Conservation (phyloP, 2,797 vertebrate species). For the Lateolabrax maculatus region DNA sequence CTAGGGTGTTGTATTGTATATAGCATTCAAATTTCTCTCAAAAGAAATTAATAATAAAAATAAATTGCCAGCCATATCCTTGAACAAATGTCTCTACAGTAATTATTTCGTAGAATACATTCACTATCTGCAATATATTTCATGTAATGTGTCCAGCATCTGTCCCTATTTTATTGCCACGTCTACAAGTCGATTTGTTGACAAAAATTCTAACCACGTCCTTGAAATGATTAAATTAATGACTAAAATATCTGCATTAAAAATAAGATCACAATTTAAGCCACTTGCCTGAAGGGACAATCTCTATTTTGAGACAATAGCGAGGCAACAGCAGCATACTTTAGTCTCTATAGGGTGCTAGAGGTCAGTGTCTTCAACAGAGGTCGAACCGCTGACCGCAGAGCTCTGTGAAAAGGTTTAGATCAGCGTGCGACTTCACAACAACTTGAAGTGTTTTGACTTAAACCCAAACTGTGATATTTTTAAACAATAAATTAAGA, state of each 20-base stretch:
- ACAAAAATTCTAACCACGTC: background rate
- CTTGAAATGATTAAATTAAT: background rate
- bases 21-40: background rate
- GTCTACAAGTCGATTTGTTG: background rate
- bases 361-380: slow-evolving; percentile 19
- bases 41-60: too few relatives aligned
- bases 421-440: slow-evolving; percentile 15
- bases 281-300: background rate
- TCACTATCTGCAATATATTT: background rate
- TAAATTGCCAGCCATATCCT: too few relatives aligned
- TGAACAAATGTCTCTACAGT: background rate
- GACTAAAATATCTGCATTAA: background rate
- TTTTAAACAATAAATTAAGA: slow-evolving; percentile 31
- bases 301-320: slow-evolving; percentile 22
- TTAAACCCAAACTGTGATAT: slow-evolving; percentile 40
- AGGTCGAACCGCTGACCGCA: slow-evolving; percentile 13
- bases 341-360: background rate
- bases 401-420: background rate
- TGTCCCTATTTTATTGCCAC: background rate
- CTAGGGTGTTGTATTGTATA: too few relatives aligned
- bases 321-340: background rate
- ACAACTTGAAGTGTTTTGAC: slow-evolving; percentile 9
- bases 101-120: too few relatives aligned
- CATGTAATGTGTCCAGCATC: background rate
- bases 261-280: background rate